Evolutionary conservation across 2,113 vertebrate species (phyloP).

Genomic region (Felis chaus): DNA sequence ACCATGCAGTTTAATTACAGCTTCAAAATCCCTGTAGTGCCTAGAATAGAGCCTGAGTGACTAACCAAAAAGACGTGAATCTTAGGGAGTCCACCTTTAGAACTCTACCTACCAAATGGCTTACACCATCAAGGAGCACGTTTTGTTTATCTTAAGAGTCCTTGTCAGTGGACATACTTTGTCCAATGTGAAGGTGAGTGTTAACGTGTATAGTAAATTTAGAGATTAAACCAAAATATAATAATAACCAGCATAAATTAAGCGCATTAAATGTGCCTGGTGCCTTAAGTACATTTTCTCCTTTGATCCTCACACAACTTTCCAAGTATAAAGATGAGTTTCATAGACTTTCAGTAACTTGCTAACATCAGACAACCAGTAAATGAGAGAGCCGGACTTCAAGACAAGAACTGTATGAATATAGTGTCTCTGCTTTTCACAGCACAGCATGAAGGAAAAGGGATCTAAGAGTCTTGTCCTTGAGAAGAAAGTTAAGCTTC

Average conservation of each 20-base stretch:
- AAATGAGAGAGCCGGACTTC: constrained; percentile 44
- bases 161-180: neutral
- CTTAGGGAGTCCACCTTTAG: neutral
- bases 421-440: neutral
- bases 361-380: constrained; percentile 60
- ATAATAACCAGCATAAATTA: neutral
- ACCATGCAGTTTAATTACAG: neutral
- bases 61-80: neutral
- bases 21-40: neutral
- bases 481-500: constrained; percentile 70
- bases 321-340: constrained; percentile 51
- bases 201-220: neutral
- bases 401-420: constrained; percentile 40
- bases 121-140: neutral
- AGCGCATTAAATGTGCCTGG: neutral
- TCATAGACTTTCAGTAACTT: constrained; percentile 60
- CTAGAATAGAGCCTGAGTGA: neutral
- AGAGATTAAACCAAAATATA: constrained; percentile 2
- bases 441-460: constrained; percentile 47
- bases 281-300: neutral
- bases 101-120: neutral
- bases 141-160: neutral
- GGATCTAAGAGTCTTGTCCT: constrained; percentile 69
- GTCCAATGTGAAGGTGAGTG: neutral
- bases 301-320: constrained; percentile 48